Base-by-base conservation (phyloP, 1,140 invertebrate species). In the Diabrotica undecimpunctata region DNA sequence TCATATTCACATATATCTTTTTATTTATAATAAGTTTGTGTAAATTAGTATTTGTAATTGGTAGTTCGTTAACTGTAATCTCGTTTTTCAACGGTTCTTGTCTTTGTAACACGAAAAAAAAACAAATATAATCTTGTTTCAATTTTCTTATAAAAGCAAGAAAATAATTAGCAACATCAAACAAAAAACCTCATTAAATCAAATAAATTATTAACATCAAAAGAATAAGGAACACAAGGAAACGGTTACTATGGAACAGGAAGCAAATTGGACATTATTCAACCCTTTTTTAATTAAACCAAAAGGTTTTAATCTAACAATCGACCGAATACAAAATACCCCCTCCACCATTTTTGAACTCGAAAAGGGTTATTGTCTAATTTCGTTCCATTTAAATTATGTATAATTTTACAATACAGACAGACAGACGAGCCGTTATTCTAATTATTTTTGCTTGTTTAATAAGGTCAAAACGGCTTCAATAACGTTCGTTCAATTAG, bases 241-340 rank as follows among this genome's bases (percentile, higher is more conserved):
- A 46, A 46, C 41, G 25, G 25, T 25, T 46, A 46, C 8, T 46
- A 46, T n/a, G n/a, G 6, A 46, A 8, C 41, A 46, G n/a, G 41
- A 46, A 46, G n/a, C 41, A 46, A 46, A 46, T 46, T 46, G 41
- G 41, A 46, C 41, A 46, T 46, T 46, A 46, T 46, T 46, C 41
- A 46, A 46, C 41, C n/a, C 41, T 46, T 46, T 46, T 46, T n/a
- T 46, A 46, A 46, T 46, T 46, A 46, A 46, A 46, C 8, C 41
- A 6, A 46, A n/a, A 46, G 41, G n/a, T 46, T 46, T 46, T 46
- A 46, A 46, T 46, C n/a, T 46, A 46, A 46, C n/a, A n/a, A 46
- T n/a, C 41, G n/a, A 46, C 8, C 41, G 25, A 25, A 4, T 25
- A 25, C 25, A 4, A 25, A 25, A 25, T 46, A n/a, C n/a, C 41